These are phyloP conservation scores for Neodiprion pinetum DNA, from an alignment of 1,140 invertebrate genomes.

Conservation along the genomic window DNA sequence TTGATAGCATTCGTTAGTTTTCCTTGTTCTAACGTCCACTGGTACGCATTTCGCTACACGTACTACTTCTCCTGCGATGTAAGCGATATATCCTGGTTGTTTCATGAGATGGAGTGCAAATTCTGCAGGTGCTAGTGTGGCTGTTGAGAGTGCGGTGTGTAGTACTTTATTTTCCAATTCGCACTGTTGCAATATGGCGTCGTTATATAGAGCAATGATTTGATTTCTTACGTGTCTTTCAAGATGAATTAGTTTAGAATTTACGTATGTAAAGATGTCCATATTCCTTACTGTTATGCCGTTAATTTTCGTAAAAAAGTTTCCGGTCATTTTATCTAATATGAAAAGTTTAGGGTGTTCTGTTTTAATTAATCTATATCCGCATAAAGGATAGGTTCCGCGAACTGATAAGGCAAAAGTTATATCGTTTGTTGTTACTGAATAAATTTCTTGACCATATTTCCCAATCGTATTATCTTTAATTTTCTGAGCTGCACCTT, in stretches of 20 bases:
- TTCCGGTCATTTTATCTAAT: background rate
- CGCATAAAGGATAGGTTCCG: background rate
- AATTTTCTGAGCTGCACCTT: background rate
- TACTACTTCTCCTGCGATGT: background rate
- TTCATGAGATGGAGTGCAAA: background rate
- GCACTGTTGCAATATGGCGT: background rate
- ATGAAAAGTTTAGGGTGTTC: background rate
- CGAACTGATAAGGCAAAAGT: background rate
- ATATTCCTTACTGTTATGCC: background rate
- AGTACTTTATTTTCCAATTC: background rate
- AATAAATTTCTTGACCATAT: background rate
- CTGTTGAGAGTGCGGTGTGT: background rate
- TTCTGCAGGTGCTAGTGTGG: background rate
- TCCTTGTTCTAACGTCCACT: background rate
- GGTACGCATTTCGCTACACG: background rate
- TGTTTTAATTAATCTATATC: background rate
- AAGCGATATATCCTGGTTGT: background rate
- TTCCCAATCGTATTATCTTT: background rate
- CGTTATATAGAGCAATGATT: background rate
- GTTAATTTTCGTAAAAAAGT: background rate
- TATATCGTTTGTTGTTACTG: background rate
- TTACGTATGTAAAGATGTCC: background rate
- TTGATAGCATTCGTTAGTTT: conserved; percentile 10
- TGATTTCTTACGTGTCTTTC: background rate
- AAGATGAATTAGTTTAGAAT: background rate